These are phyloP conservation scores for Halictus rubicundus DNA, from an alignment of 1,140 invertebrate genomes.

Conservation along the genomic window DNA sequence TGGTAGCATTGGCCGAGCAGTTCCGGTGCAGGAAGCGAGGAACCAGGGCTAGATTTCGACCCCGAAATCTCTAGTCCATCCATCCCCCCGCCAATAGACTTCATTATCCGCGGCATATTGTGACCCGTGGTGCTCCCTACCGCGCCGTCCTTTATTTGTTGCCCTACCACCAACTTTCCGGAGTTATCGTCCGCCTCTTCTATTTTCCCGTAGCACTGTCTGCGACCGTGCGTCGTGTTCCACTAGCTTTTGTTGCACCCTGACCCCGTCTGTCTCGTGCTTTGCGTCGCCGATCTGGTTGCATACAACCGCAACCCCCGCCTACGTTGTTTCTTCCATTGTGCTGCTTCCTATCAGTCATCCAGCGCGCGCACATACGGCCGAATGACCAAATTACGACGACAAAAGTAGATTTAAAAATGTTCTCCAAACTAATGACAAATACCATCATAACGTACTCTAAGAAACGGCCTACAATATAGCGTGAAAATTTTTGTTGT, in stretches of 20 bases:
- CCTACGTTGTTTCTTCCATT: not conserved
- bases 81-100: slow-evolving; percentile 37
- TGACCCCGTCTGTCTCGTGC: slow-evolving; percentile 4
- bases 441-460: no score
- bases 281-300: not conserved
- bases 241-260: slow-evolving; percentile 11
- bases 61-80: slow-evolving; percentile 36
- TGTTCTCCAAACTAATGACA: no score
- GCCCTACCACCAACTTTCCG: not conserved
- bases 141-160: not conserved
- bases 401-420: no score
- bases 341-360: slow-evolving; percentile 9
- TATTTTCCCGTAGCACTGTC: not conserved
- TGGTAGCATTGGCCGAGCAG: slow-evolving; percentile 46
- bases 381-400: no score
- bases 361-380: no score
- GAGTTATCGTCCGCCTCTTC: not conserved
- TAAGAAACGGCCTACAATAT: no score
- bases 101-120: slow-evolving; percentile 55
- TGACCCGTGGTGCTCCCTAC: not conserved
- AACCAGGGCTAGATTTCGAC: slow-evolving; percentile 25
- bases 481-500: no score
- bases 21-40: slow-evolving; percentile 60
- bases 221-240: slow-evolving; percentile 16
- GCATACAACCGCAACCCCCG: not conserved